Percentiles rank a stretch among this genome's conserved stretches.
These are phyloP conservation scores for Eupithecia subumbrata DNA, from an alignment of 2,888 invertebrate genomes.

Conservation along the genomic window DNA sequence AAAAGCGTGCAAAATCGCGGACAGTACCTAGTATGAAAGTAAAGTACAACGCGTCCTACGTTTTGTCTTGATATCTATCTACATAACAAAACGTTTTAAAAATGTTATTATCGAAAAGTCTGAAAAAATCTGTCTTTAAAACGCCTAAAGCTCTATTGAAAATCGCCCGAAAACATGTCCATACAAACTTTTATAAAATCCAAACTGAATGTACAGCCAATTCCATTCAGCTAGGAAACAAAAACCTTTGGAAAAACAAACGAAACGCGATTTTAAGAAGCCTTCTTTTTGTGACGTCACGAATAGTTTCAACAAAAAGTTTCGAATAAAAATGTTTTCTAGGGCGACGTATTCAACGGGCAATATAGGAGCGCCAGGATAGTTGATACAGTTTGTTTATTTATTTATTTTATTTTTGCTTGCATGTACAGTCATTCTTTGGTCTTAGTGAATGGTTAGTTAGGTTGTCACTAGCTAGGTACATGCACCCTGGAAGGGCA, in stretches of 20 bases:
- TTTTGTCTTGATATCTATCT: not conserved
- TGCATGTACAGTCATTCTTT: too few species aligned
- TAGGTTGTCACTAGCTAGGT: too few species aligned
- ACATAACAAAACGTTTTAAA: not conserved
- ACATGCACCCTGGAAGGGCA: too few species aligned
- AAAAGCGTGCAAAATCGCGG: not conserved
- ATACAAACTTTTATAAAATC: not conserved
- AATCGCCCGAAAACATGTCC: not conserved
- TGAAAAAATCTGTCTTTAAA: not conserved
- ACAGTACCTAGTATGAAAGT: not conserved
- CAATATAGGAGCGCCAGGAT: slow-evolving; percentile 49
- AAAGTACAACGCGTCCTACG: not conserved
- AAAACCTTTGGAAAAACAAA: slow-evolving; percentile 12
- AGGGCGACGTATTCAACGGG: slow-evolving; percentile 56
- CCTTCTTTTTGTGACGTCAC: slow-evolving; percentile 33
- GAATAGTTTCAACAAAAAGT: slow-evolving; percentile 39
- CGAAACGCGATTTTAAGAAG: not conserved
- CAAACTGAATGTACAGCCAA: slow-evolving; percentile 2
- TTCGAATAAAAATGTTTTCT: slow-evolving; percentile 51
- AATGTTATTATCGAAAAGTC: not conserved
- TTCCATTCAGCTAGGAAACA: slow-evolving; percentile 9
- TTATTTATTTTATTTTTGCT: too few species aligned
- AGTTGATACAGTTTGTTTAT: slow-evolving; percentile 14
- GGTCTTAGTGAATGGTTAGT: too few species aligned
- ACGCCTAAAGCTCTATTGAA: not conserved